Base-by-base conservation (phyloP, 2,113 vertebrate species). In the Acrocephalus kingi region DNA sequence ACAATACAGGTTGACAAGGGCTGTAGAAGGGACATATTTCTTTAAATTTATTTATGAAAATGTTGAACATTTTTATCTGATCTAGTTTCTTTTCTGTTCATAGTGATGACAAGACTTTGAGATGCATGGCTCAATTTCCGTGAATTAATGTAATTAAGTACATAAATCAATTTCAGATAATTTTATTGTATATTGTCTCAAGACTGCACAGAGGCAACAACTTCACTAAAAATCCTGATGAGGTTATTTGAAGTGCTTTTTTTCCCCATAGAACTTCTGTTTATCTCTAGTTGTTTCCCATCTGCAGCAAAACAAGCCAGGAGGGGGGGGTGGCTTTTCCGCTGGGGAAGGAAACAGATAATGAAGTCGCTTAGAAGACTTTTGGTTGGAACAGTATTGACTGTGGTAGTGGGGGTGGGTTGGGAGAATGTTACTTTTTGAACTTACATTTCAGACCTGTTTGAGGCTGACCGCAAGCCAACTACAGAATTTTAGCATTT, bases 201-300 rank as follows among this genome's bases (percentile, higher is more conserved):
- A 94, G 83, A 59, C 66, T 94, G 56, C 85, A 81, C 75, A 79
- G 76, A 85, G 82, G 74, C 71, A 79, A 87, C 71, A 91, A 52
- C 72, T 62, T 82, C 22, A 48, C 54, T 63, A 48, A 84, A 93
- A 91, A 52, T 54, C 78, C 67, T 81, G 86, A 71, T 92, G 66
- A 72, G 71, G 94, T 84, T 93, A 92, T 73, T 95, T 94, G 19
- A 94, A 93, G 80, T 74, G 51, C 59, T 75, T 90, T 78, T 84
- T 93, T 95, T 95, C 85, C 84, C 89, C 94, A 94, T 49, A 79
- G 73, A 91, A 56, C 64, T 94, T 73, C 75, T 97, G 89, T 97
- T 97, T 96, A 96, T 97, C 92, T 95, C 94, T 89, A 43, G 89
- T 95, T 96, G 87, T 97, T 97, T 97, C 96, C 87, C 92, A 96